Base-by-base conservation (phyloP, 2,113 vertebrate genomes). In the Brienomyrus longianalis region DNA sequence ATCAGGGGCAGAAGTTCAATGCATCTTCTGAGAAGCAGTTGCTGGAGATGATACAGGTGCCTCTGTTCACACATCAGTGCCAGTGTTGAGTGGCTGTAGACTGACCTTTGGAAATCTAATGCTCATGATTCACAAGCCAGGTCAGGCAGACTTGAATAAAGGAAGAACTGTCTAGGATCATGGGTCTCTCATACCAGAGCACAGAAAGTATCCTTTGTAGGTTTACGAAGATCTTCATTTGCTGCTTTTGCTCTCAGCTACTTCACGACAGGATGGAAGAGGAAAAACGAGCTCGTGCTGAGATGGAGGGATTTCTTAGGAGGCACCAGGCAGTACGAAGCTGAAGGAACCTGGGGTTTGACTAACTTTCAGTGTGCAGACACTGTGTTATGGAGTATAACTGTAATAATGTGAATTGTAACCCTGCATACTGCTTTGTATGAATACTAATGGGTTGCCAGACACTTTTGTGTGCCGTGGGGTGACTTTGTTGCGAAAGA, bases 251-350 rank as follows among this genome's bases (percentile, higher is more conserved):
- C 43, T 45, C n/a, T 83, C 92, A 98, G 97, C 93, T 91, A 31
- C 0, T 96, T 48, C 93, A 93, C 88, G 91, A 89, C 52, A 95
- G 93, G 93, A 95, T 86, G 0, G 96, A 96, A 1, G 94, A 96
- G 52, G 97, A 98, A 94, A 93, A 91, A 88, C 92, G 93, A 45
- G 90, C 95, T 89, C 97, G 97, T 35, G 5, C 0, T 0, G 95
- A 96, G 89, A 95, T 92, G 9, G 96, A 96, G 91, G 90, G 90
- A 4, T 97, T 97, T 92, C 96, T 98, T 56, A 95, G 66, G 27
- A 92, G 93, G n/a, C 90, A 96, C 3, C 94, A 95, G 35, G 91
- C 92, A 92, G 97, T 97, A 62, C 2, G 93, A 93, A 51, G 31
- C 21, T 85, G 9, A 66, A 54, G 27, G 35, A 56, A 54, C 7